A percentile compares a stretch with the other conserved stretches of the same genome.
Evolutionary conservation across 2,888 invertebrate species (phyloP).

Genomic region (Luperina testacea): DNA sequence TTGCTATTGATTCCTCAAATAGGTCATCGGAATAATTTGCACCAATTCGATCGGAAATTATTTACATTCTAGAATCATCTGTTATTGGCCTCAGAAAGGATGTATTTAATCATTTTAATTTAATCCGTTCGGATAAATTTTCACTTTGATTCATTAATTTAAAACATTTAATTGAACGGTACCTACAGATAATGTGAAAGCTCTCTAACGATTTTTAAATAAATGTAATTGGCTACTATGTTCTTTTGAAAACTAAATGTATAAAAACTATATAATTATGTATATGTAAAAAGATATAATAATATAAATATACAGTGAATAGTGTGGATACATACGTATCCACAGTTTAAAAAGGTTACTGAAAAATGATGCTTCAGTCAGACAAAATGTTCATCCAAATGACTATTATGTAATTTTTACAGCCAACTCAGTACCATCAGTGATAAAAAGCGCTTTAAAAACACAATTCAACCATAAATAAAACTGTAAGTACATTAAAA

Average conservation of each 20-base stretch:
- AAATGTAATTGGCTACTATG: background rate
- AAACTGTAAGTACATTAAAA: slow-evolving; percentile 43
- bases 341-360: background rate
- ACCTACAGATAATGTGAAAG: background rate
- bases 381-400: slow-evolving; percentile 15
- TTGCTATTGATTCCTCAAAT: background rate
- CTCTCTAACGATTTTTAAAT: background rate
- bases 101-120: slow-evolving; percentile 31
- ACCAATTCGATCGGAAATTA: slow-evolving; percentile 7
- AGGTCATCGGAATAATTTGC: slow-evolving; percentile 20
- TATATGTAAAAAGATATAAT: background rate
- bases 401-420: slow-evolving; percentile 14
- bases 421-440: background rate
- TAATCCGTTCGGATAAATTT: slow-evolving; percentile 11
- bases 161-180: background rate
- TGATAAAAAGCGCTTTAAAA: slow-evolving; percentile 26
- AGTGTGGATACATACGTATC: no score
- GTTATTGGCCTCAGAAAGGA: slow-evolving; percentile 3
- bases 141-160: background rate
- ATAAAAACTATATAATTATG: no score
- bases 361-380: background rate
- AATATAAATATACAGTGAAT: no score
- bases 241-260: background rate
- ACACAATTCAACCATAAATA: slow-evolving; percentile 15
- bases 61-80: slow-evolving; percentile 28